Base-by-base conservation (phyloP, 1,140 invertebrate genomes). In the Ridgeia piscesae region DNA sequence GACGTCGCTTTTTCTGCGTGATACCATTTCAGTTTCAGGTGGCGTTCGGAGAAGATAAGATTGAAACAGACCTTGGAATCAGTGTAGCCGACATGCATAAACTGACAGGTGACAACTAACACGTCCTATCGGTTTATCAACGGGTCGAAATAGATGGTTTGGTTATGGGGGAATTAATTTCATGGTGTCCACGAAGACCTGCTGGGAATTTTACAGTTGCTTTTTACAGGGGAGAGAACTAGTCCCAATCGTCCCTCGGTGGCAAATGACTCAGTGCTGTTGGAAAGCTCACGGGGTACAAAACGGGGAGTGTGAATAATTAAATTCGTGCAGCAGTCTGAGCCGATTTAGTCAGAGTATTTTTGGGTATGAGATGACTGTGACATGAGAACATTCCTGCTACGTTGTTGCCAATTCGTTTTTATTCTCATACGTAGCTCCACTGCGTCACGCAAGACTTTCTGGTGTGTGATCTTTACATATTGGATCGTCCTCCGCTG, bases 51-150 rank as follows among this genome's bases (percentile, higher is more conserved):
- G 58, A 77, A 77, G 58, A 77, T 77, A 77, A 77, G 58, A 77
- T 77, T 77, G 58, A 77, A 77, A 77, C 58, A 31, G 58, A 77
- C 58, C 58, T 77, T 77, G 58, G 58, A 77, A 77, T 77, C 58
- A 77, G 27, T 77, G 58, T 77, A 77, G 58, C 58, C 14, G 6
- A 77, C 58, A 77, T 21, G 58, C 58, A 27, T 77, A 77, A 77
- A 77, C 58, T 77, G 58, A 21, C 58, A 77, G 58, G 58, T 77
- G 58, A 17, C 58, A 27, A 21, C 14, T 77, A 77, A 77, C 27
- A 21, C 27, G 17, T 21, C 58, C 0, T 77, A 77, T 77, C 58
- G 27, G 58, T 77, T 77, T 77, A 77, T 27, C 58, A 77, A 77
- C 58, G 58, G 58, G 58, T 21, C 58, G 42, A 42, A 11, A 42